Evolutionary conservation across 2,797 vertebrate genomes (phyloP).

Genomic region (Pipistrellus pygmaeus): DNA sequence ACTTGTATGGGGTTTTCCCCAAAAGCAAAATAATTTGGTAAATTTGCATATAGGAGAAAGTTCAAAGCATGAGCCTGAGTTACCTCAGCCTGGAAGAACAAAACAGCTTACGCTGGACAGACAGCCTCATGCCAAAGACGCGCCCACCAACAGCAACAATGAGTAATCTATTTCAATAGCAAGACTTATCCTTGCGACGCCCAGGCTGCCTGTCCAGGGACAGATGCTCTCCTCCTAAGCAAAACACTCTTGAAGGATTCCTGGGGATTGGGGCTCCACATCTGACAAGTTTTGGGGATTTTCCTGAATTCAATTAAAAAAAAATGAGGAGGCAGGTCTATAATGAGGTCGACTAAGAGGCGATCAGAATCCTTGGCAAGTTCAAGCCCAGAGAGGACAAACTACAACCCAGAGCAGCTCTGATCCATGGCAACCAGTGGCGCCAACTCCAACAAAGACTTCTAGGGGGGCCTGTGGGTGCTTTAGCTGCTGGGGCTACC

Average conservation of each 20-base stretch:
- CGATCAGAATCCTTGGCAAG: not conserved
- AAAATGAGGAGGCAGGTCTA: not conserved
- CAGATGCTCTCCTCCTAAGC: not conserved
- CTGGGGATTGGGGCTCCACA: not conserved
- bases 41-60: not conserved
- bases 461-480: fast-evolving
- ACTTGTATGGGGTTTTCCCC: conserved; percentile 6
- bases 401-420: not conserved
- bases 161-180: not conserved
- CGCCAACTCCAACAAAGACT: not conserved
- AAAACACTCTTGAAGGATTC: not conserved
- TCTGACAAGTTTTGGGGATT: not conserved
- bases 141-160: not conserved
- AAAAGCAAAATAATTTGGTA: not conserved
- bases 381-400: not conserved
- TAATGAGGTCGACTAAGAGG: fast-evolving
- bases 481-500: not conserved
- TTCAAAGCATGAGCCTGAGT: not conserved
- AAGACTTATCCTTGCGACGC: not conserved
- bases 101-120: no score
- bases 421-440: not conserved
- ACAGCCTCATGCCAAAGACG: not conserved
- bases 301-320: not conserved
- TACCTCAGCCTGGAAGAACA: not conserved
- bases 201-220: no score